Evolutionary conservation across 1,140 invertebrate genomes (phyloP).

Genomic region (Lerema accius): DNA sequence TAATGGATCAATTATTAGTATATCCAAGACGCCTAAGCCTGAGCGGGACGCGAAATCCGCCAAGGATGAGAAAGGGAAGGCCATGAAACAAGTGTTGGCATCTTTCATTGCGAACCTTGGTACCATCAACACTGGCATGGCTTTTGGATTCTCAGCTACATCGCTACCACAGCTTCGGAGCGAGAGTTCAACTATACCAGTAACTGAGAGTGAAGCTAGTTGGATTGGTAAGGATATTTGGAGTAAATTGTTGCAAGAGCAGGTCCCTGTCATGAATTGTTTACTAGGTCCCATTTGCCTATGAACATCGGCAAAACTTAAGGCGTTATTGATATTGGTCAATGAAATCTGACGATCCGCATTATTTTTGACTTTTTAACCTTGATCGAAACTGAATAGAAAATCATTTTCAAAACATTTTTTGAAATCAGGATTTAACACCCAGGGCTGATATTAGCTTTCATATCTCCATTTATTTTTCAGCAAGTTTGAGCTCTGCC

Average conservation of each 20-base stretch:
- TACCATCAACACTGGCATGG: slow-evolving; percentile 88
- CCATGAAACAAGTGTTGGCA: slow-evolving; percentile 84
- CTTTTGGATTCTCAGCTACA: slow-evolving; percentile 89
- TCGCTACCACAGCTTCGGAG: slow-evolving; percentile 86
- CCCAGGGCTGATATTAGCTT: too few relatives aligned
- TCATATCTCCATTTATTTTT: slow-evolving; percentile 47
- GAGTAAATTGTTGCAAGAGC: too few relatives aligned
- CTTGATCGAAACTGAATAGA: too few relatives aligned
- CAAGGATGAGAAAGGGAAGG: slow-evolving; percentile 80
- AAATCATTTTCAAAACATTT: too few relatives aligned
- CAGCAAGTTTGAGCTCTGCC: slow-evolving; percentile 88
- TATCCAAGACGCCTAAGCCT: slow-evolving; percentile 50
- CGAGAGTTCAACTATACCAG: slow-evolving; percentile 82
- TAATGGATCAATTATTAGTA: slow-evolving; percentile 52
- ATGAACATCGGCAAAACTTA: too few relatives aligned
- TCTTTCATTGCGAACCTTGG: slow-evolving; percentile 86
- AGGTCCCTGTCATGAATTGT: too few relatives aligned
- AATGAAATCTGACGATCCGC: too few relatives aligned
- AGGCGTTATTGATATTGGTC: not conserved
- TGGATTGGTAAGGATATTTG: slow-evolving; percentile 88
- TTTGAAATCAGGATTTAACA: too few relatives aligned
- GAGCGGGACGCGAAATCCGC: slow-evolving; percentile 48
- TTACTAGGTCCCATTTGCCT: too few relatives aligned
- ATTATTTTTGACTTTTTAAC: too few relatives aligned
- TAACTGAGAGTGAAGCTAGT: slow-evolving; percentile 85